These are phyloP conservation scores for Thamnophis elegans DNA, from an alignment of 2,797 vertebrate genomes.

Conservation along the genomic window DNA sequence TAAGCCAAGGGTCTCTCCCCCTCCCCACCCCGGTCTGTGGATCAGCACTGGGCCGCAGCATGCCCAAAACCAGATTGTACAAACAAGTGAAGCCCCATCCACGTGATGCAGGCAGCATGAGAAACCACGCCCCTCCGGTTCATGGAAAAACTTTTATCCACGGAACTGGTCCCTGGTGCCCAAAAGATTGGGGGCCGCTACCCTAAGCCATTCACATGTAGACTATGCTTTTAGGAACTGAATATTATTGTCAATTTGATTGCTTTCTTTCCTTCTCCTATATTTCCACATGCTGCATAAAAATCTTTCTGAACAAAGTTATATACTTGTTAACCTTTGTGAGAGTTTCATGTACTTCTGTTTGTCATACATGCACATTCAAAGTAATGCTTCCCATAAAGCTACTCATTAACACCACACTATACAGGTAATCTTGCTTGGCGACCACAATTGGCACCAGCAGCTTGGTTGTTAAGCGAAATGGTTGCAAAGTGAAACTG, in stretches of 20 bases:
- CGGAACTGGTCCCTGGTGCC: too few relatives aligned
- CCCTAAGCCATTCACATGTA: not conserved
- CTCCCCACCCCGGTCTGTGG: too few relatives aligned
- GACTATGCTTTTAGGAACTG: not conserved
- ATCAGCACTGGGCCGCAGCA: too few relatives aligned
- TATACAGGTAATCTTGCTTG: not conserved
- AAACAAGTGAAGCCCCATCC: too few relatives aligned
- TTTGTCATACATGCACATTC: not conserved
- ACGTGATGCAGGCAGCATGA: too few relatives aligned
- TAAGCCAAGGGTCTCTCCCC: not conserved
- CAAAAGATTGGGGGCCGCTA: not conserved
- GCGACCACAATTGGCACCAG: not conserved
- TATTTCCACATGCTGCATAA: not conserved
- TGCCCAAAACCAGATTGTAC: too few relatives aligned
- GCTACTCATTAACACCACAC: not conserved
- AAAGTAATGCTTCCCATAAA: not conserved
- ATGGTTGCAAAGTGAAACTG: not conserved
- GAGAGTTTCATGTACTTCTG: not conserved
- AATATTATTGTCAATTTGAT: not conserved
- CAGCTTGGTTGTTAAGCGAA: not conserved
- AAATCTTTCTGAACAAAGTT: not conserved
- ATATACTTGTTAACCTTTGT: not conserved
- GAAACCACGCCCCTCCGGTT: too few relatives aligned
- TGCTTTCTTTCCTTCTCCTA: not conserved
- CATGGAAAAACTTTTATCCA: too few relatives aligned